Conservation (phyloP, 64 coral and sea anemone genomes). For the Montipora foliosa region DNA sequence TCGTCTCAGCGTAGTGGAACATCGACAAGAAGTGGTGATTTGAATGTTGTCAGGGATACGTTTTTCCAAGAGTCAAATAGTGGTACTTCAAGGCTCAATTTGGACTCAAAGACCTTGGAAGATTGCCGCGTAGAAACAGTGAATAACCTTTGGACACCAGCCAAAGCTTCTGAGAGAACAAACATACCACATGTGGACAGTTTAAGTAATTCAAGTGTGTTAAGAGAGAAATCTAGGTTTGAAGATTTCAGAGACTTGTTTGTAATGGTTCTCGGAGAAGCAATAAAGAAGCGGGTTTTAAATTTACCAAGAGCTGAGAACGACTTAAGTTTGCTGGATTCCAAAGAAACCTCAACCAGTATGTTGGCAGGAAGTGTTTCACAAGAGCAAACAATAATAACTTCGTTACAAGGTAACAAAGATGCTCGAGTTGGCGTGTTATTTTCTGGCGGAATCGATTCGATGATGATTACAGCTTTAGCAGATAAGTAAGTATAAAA, state of each 20-base stretch:
- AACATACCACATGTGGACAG: not conserved
- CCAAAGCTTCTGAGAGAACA: not conserved
- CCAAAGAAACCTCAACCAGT: not conserved
- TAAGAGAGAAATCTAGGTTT: not conserved
- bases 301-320: constrained; percentile 73
- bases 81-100: not conserved
- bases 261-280: constrained; percentile 72
- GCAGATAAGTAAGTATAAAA: constrained; percentile 81
- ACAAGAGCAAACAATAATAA: not conserved
- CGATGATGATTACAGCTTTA: constrained; percentile 91
- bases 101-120: not conserved
- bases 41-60: not conserved
- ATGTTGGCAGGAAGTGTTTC: not conserved
- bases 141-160: not conserved
- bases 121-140: not conserved
- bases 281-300: constrained; percentile 86
- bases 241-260: constrained; percentile 40
- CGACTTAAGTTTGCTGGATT: not conserved
- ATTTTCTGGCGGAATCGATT: constrained; percentile 97
- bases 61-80: not conserved
- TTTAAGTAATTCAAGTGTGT: not conserved
- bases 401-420: not conserved
- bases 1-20: not conserved
- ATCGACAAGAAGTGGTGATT: not conserved
- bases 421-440: constrained; percentile 77